Evolutionary conservation across 2,797 vertebrate genomes (phyloP), one percentile per base, ranked within the genome.

Genomic region (Momotus momota): DNA sequence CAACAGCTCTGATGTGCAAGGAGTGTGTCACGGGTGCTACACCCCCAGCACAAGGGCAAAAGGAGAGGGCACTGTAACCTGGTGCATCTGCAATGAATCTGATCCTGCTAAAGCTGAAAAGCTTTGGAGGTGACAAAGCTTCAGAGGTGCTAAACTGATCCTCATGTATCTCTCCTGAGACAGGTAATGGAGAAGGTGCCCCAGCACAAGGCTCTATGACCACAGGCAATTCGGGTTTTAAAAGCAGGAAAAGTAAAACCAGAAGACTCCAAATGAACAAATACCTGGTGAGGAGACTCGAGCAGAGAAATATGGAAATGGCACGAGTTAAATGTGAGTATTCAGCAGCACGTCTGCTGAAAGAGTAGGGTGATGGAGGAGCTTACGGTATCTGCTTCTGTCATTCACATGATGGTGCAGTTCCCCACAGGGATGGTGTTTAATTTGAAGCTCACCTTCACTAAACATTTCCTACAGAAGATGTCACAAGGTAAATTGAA

Each of bases 401-500:
- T 90, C 90, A 58, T 60, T 72, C 67, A 67, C 66, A 15, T 49
- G 49, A 54, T 7, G 2, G 73, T 71, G 8, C 9, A 12, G 15
- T 61, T 94, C 73, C 67, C 88, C 93, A 95, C 66, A 73, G 93
- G 90, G 88, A 91, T 77, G 61, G 25, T 77, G 81, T 43, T 90
- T 93, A 83, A 96, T 73, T 72, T 84, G 87, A 82, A 73, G 83
- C 94, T 86, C 86, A 84, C 80, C 93, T 92, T 92, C 85, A 43
- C 70, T 66, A 95, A 88, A 16, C 52, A 21, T 85, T 90, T 72
- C 57, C 46, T 88, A 85, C 91, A 88, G 77, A 86, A 40, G 81
- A 82, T 94, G 94, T 90, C 95, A 92, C 90, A 94, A 93, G 91
- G 90, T 94, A 94, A 95, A 94, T 79, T 96, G 93, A 94, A 95